Conservation (phyloP, 2,113 vertebrate genomes). For the Uria lomvia region DNA sequence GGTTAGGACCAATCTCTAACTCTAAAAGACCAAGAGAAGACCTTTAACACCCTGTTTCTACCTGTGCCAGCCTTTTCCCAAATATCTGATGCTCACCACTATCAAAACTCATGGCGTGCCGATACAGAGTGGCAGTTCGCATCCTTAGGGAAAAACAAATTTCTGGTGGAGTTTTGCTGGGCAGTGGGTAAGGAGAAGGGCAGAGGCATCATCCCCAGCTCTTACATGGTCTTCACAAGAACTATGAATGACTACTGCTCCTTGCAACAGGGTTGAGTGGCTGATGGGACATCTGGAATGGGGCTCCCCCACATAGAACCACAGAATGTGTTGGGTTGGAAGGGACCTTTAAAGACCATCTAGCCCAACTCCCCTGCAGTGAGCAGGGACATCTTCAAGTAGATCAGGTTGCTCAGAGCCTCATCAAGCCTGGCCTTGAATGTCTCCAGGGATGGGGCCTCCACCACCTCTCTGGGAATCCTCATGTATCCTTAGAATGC, state of each 20-base stretch:
- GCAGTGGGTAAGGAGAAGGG: not conserved
- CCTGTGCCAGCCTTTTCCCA: not conserved
- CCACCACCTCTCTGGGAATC: not conserved
- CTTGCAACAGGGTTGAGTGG: not conserved
- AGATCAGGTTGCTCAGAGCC: too few species aligned
- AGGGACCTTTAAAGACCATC: too few species aligned
- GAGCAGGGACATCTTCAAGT: too few species aligned
- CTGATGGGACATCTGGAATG: not conserved
- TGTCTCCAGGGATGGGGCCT: too few species aligned
- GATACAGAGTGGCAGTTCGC: not conserved
- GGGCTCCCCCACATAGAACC: not conserved
- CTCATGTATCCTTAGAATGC: not conserved
- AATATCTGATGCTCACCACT: not conserved
- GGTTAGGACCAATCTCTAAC: not conserved
- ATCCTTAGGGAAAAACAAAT: accelerated
- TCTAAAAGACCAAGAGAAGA: not conserved
- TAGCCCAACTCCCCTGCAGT: too few species aligned
- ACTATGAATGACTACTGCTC: not conserved
- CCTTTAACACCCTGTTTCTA: not conserved
- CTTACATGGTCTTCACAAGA: not conserved
- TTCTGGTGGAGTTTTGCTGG: not conserved
- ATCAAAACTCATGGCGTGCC: not conserved
- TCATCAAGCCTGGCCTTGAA: too few species aligned
- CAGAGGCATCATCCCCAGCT: not conserved
- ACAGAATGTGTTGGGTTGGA: too few species aligned